Evolutionary conservation across 2,113 vertebrate species (phyloP), one percentile per base, ranked within the genome.

Genomic region (Osmerus eperlanus): DNA sequence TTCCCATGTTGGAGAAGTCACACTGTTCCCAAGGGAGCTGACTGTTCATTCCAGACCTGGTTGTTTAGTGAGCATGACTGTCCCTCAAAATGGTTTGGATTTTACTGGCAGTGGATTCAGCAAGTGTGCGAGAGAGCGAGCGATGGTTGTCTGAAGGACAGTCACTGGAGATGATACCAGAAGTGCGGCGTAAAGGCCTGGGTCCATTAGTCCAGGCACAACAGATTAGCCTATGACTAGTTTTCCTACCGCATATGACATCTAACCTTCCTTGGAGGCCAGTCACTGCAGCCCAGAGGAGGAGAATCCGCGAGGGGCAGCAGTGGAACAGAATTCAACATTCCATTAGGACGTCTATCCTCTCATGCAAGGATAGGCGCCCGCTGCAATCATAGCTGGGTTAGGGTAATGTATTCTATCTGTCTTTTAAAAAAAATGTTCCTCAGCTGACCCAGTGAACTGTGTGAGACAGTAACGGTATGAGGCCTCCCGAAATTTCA

Each of bases 401-500:
- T 78, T 28, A 62, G 55, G 21, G 29, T 67, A 32, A 71, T 74
- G 18, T 29, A 14, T 70, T 47, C 19, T 62, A 25, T 29, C 59
- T 47, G 14, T n/a, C 41, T 47, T 47, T 47, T 1, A 47, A 47
- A 47, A 47, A n/a, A 61, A 32, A 19, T 72, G 28, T 62, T 52
- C 65, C 28, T 63, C 56, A 8, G 3, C 25, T 23, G 12, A 25
- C 58, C 56, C 54, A 21, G 2, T 36, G 23, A 56, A 58, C 54
- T 64, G 41, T 63, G 68, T 9, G 15, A 6, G 32, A 62, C 63
- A 25, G 21, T 64, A 67, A 70, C 66, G 28, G 41, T 25, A 54
- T 11, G 19, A 36, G 19, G 52, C 36, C 53, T 63, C 41, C 62
- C 16, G 29, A 29, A 32, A 54, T 60, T 76, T 58, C 18, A 4